Conservation (phyloP, 2,113 vertebrate genomes). For the Callocephalon fimbriatum region DNA sequence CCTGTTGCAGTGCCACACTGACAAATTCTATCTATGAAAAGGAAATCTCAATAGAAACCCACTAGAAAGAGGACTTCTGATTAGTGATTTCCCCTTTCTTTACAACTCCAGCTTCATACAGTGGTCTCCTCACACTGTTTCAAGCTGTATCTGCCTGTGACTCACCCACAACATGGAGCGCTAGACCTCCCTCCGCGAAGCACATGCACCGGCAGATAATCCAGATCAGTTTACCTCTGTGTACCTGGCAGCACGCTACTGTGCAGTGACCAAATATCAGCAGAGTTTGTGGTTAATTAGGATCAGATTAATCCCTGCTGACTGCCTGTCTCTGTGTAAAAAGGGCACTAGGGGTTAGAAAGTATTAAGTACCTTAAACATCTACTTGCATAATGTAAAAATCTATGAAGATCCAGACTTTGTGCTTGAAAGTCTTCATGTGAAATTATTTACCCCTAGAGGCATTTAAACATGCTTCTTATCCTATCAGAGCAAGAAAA, state of each 20-base stretch:
- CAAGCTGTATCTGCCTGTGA: neutral
- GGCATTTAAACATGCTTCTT: neutral
- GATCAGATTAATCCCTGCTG: conserved; percentile 77
- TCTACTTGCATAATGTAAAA: conserved; percentile 71
- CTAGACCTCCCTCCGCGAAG: neutral
- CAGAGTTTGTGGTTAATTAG: conserved; percentile 75
- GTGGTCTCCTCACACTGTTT: accelerated
- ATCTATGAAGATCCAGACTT: conserved; percentile 61
- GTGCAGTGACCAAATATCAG: conserved; percentile 71
- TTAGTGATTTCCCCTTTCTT: neutral
- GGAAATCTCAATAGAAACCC: neutral
- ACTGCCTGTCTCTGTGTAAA: conserved; percentile 76
- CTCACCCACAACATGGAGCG: neutral
- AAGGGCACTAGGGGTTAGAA: conserved; percentile 73
- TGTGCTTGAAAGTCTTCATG: conserved; percentile 26
- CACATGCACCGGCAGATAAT: conserved; percentile 70
- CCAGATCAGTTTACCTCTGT: conserved; percentile 76
- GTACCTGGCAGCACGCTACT: conserved; percentile 78
- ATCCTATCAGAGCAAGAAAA: neutral
- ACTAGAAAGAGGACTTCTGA: neutral
- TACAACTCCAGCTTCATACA: neutral
- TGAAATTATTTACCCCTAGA: conserved; percentile 8
- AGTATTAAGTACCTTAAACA: conserved; percentile 74
- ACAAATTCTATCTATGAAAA: neutral
- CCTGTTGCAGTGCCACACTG: neutral